Evolutionary conservation across 2,113 vertebrate genomes (phyloP).

Genomic region (Tenrec ecaudatus): DNA sequence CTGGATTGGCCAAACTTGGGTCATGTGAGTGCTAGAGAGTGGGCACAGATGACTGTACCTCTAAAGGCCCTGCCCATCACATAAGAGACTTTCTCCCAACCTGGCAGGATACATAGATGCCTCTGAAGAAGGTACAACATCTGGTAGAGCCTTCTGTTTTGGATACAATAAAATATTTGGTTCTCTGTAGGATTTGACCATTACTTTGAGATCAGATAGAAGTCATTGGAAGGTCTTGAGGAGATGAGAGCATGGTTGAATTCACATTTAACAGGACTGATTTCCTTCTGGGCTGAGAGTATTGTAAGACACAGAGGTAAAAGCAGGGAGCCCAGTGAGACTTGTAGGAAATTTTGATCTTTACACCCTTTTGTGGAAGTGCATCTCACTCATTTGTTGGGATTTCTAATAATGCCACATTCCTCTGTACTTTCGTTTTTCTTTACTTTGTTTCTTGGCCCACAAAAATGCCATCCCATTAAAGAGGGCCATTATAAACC

Average conservation of each 20-base stretch:
- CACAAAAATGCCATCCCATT: background rate
- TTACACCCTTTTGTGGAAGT: background rate
- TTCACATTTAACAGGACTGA: background rate
- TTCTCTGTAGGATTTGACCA: background rate
- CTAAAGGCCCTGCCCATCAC: background rate
- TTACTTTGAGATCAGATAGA: constrained; percentile 26
- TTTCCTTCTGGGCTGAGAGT: constrained; percentile 8
- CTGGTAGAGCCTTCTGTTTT: background rate
- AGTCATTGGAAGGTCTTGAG: background rate
- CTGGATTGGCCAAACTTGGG: too few species aligned
- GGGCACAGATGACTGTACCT: background rate
- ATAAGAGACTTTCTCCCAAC: background rate
- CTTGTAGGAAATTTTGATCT: background rate
- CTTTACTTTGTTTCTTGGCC: background rate
- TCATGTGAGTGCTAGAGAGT: background rate
- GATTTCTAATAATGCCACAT: background rate
- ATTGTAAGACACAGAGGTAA: background rate
- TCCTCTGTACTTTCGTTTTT: background rate
- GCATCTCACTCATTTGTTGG: background rate
- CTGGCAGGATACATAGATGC: background rate
- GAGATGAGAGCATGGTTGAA: rapidly evolving
- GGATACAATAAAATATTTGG: background rate
- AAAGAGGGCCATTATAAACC: constrained; percentile 40
- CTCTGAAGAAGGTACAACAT: background rate
- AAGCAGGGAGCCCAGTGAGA: background rate